phyloP scores from a whole-genome alignment of 2,797 vertebrate genomes.

The Podarcis lilfordi region DNA sequence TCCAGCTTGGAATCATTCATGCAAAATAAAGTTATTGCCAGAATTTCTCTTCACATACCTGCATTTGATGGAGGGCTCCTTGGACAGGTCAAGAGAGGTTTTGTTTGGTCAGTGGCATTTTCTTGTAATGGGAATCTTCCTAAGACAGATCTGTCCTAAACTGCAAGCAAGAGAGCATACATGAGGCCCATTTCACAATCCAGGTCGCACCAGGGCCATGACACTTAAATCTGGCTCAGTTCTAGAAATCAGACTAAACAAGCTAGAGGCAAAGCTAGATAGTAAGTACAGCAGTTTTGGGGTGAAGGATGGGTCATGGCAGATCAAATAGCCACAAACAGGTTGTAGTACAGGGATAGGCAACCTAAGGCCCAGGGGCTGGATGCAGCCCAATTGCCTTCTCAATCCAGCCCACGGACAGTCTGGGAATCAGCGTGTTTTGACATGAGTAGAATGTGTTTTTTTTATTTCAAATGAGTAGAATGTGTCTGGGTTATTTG shows the following conservation, averaged over 20 bases:
- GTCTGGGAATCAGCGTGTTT: too few species aligned
- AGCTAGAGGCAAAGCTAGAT: not conserved
- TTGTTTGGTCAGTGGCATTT: constrained; percentile 25
- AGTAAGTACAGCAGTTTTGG: not conserved
- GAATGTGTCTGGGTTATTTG: too few species aligned
- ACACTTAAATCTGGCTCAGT: not conserved
- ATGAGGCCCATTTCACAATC: not conserved
- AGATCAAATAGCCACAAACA: not conserved
- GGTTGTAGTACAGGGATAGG: not conserved
- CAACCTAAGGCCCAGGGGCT: too few species aligned
- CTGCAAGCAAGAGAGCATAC: not conserved
- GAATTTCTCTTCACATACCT: constrained; percentile 68
- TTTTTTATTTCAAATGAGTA: too few species aligned
- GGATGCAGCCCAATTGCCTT: too few species aligned
- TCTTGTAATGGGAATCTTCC: constrained; percentile 17
- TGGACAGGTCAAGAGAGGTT: constrained; percentile 31
- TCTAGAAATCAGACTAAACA: not conserved
- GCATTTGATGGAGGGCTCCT: constrained; percentile 55
- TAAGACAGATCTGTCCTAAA: not conserved
- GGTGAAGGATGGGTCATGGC: not conserved
- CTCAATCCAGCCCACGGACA: too few species aligned
- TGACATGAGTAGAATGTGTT: too few species aligned
- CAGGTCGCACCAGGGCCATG: not conserved
- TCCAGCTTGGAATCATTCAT: constrained; percentile 63
- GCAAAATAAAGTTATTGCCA: constrained; percentile 68